Evolutionary conservation across 2,888 invertebrate species (phyloP).

Genomic region (Ypsolopha sequella): DNA sequence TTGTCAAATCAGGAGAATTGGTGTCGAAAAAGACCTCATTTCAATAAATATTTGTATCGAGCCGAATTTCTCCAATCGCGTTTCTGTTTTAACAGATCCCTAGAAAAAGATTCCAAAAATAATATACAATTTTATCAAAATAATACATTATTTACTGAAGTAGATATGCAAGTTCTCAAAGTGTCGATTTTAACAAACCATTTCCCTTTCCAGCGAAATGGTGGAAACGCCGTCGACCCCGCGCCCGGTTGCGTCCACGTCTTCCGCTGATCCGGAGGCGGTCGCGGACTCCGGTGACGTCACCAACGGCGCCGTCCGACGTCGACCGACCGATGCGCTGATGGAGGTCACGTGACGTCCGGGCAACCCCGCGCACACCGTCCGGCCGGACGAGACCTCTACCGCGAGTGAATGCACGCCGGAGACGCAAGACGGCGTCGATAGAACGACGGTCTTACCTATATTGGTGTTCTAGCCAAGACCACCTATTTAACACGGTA

Average conservation of each 20-base stretch:
- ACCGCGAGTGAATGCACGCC: too few species aligned
- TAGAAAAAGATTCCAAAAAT: too few species aligned
- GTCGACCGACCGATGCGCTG: constrained; percentile 35
- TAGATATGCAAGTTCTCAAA: too few species aligned
- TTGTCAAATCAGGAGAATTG: too few species aligned
- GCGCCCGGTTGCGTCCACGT: constrained; percentile 19
- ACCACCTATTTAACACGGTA: neutral
- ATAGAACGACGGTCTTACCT: constrained; percentile 9
- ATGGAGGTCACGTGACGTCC: constrained; percentile 65
- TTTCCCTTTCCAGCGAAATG: constrained; percentile 27
- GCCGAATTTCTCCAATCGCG: too few species aligned
- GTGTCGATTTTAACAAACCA: too few species aligned
- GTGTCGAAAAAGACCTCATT: too few species aligned
- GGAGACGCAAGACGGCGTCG: too few species aligned
- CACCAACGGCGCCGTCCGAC: constrained; percentile 28
- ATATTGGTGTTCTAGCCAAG: constrained; percentile 23
- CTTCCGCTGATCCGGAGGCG: constrained; percentile 11
- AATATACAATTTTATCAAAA: too few species aligned
- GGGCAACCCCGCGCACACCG: constrained; percentile 9
- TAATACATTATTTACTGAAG: too few species aligned
- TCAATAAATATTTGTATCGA: too few species aligned
- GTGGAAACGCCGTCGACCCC: constrained; percentile 25
- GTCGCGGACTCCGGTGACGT: constrained; percentile 17
- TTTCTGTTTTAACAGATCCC: too few species aligned
- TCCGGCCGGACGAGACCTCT: neutral